Evolutionary conservation across 2,888 invertebrate genomes (phyloP).

Genomic region (Agrochola lychnidis): DNA sequence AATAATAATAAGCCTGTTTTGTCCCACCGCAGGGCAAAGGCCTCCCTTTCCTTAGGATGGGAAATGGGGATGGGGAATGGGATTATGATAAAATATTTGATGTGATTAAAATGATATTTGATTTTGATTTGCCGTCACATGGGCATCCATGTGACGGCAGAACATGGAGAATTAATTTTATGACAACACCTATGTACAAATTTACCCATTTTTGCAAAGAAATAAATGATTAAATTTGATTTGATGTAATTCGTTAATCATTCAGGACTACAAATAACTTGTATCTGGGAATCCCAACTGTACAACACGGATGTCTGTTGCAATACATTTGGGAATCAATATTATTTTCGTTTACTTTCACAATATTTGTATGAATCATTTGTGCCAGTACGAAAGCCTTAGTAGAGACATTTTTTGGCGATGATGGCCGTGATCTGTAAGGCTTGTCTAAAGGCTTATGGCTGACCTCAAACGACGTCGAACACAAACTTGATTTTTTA

Average conservation of each 20-base stretch:
- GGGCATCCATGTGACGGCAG: too few species aligned
- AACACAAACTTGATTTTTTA: not conserved
- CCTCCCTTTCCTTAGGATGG: not conserved
- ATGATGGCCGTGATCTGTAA: not conserved
- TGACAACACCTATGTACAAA: too few species aligned
- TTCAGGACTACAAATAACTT: constrained; percentile 14
- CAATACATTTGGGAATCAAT: not conserved
- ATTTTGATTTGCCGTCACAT: too few species aligned
- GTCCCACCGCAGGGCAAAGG: not conserved
- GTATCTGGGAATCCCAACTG: constrained; percentile 29
- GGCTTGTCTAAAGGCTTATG: not conserved
- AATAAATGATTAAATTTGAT: too few species aligned
- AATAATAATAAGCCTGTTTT: not conserved
- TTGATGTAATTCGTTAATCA: not conserved
- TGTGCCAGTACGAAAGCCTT: constrained; percentile 17
- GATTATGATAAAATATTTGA: too few species aligned
- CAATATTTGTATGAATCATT: constrained; percentile 51
- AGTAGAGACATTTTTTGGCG: not conserved
- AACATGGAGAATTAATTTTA: too few species aligned
- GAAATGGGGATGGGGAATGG: too few species aligned
- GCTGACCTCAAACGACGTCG: not conserved
- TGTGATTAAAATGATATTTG: too few species aligned
- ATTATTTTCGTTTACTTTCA: constrained; percentile 38
- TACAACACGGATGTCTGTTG: constrained; percentile 28
- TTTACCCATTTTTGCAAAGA: too few species aligned